phyloP scores from a whole-genome alignment of 2,888 invertebrate genomes.

The Holacanthella duospinosa region DNA sequence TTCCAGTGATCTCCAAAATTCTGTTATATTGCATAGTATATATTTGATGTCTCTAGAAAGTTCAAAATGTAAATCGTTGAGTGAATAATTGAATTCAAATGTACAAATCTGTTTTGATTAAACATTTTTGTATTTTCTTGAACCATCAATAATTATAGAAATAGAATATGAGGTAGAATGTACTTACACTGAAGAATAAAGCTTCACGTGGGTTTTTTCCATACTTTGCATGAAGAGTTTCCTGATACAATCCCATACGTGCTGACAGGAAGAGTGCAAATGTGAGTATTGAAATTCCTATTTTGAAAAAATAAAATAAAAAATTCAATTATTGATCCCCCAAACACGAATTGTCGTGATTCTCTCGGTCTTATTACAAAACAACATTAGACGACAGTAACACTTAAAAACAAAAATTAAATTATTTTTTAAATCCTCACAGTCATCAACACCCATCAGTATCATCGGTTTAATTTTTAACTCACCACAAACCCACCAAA shows the following conservation, averaged over 20 bases:
- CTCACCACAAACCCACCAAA: constrained; percentile 53
- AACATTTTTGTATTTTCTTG: too few relatives aligned
- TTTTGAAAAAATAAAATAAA: constrained; percentile 17
- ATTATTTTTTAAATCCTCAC: too few relatives aligned
- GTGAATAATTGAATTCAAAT: background rate
- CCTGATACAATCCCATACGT: constrained; percentile 90
- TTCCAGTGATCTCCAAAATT: too few relatives aligned
- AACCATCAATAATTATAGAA: background rate
- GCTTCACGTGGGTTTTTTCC: constrained; percentile 90
- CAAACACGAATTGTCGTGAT: too few relatives aligned
- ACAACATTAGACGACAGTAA: background rate
- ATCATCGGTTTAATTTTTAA: too few relatives aligned
- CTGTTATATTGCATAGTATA: too few relatives aligned
- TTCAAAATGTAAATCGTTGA: background rate
- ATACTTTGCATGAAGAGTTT: constrained; percentile 65
- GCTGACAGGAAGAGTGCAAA: constrained; percentile 85
- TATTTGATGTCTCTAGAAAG: too few relatives aligned
- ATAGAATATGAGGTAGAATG: background rate
- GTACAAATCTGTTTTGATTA: background rate
- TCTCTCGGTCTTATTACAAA: background rate
- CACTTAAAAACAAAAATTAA: too few relatives aligned
- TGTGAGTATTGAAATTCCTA: constrained; percentile 66
- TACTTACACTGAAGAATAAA: constrained; percentile 63
- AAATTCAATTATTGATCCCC: too few relatives aligned
- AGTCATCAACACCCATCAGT: too few relatives aligned